Evolutionary conservation across 1,140 invertebrate genomes (phyloP), one percentile per base, ranked within the genome.

Genomic region (Pseudachorutes palmiensis): DNA sequence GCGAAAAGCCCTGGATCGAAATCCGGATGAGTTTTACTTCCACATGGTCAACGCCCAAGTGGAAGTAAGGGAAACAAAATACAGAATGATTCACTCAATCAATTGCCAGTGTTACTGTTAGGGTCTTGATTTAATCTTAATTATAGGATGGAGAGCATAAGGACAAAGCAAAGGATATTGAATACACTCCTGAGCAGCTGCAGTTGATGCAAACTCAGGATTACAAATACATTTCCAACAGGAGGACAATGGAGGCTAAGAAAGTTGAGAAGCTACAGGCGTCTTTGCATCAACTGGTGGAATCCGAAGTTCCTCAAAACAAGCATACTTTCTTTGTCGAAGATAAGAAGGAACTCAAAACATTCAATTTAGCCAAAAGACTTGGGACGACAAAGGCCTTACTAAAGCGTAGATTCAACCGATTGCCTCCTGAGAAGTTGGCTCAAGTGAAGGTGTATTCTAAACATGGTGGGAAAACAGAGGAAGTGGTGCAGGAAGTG

Each of bases 21-120:
- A 98, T 85, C 93, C 94, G 1, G 94, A 99, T 87, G 97, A 99
- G 80, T 99, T 98, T 80, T 91, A 97, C 77, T 94, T 92, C 79
- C 95, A 98, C 75, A 99, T 99, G 97, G 87, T 96, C 41, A 94
- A 93, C 77, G 93, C 94, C 1, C 85, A 88, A 80, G 80, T 92
- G 1, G 81, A 87, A 74, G 83, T 84, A 77, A 74, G 71, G 71
- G 1, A 9, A n/a, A n/a, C n/a, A n/a, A n/a, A n/a, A n/a, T n/a
- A n/a, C n/a, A n/a, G n/a, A n/a, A n/a, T n/a, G n/a, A n/a, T n/a
- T n/a, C n/a, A n/a, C n/a, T n/a, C n/a, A n/a, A 58, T 41, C 22
- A 41, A 48, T n/a, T 2, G 36, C 41, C 19, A 66, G 36, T 28
- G 65, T 65, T 36, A 64, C n/a, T 32, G 36, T 29, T 45, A 36